Conservation (phyloP, 23 tunicate genomes). For the Phallusia fumigata region DNA sequence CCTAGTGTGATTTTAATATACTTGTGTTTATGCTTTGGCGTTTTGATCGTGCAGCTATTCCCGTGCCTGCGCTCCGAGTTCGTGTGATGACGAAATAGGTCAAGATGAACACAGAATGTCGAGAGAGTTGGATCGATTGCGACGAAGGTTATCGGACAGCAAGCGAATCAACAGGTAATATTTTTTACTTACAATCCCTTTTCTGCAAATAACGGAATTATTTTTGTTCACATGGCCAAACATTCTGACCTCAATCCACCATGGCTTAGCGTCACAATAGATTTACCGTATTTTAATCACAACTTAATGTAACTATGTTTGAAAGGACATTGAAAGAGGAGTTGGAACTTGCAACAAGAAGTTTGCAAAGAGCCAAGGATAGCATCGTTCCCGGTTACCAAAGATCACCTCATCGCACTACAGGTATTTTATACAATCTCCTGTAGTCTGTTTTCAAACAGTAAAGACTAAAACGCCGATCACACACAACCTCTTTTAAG, state of each 20-base stretch:
- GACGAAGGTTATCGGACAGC: constrained; percentile 63
- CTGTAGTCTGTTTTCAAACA: too few species aligned
- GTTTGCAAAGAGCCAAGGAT: constrained; percentile 45
- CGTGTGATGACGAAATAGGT: constrained; percentile 53
- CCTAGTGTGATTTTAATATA: too few species aligned
- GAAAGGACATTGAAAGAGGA: constrained; percentile 80
- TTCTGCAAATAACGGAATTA: too few species aligned
- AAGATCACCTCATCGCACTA: constrained; percentile 13
- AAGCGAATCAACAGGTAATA: constrained; percentile 71
- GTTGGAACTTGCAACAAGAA: constrained; percentile 60
- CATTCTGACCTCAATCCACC: too few species aligned
- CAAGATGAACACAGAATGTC: constrained; percentile 39
- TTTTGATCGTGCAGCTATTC: not conserved
- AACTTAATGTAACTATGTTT: not conserved
- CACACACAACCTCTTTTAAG: too few species aligned
- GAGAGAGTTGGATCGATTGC: constrained; percentile 56
- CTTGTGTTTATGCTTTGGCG: not conserved
- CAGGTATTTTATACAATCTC: constrained; percentile 37
- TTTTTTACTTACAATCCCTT: too few species aligned
- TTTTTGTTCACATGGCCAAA: too few species aligned
- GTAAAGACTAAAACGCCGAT: too few species aligned
- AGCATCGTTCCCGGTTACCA: constrained; percentile 38
- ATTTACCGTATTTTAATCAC: not conserved
- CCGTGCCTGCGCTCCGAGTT: constrained; percentile 29
- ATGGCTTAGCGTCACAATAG: not conserved